phyloP scores from a whole-genome alignment of 1,140 invertebrate species.

The Pogonus chalceus region DNA sequence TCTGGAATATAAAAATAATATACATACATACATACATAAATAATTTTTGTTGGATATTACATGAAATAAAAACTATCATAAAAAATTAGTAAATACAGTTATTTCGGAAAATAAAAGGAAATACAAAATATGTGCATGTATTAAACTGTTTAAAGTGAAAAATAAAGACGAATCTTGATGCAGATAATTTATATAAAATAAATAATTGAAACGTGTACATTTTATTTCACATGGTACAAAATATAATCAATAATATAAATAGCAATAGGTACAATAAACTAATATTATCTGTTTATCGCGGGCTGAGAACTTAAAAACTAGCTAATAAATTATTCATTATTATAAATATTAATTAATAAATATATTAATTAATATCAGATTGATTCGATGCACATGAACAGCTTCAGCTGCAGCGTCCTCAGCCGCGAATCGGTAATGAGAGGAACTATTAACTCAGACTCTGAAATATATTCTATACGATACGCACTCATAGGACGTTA shows the following conservation, averaged over 20 bases:
- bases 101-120: too few relatives aligned
- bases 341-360: conserved; percentile 11
- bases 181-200: conserved; percentile 32
- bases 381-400: too few relatives aligned
- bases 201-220: conserved; percentile 30
- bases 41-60: too few relatives aligned
- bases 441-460: conserved; percentile 4
- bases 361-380: too few relatives aligned
- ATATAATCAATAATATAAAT: conserved; percentile 33
- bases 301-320: conserved; percentile 23
- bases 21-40: too few relatives aligned
- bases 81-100: too few relatives aligned
- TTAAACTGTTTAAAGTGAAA: too few relatives aligned
- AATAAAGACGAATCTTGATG: conserved; percentile 10
- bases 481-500: not conserved
- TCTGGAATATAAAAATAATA: too few relatives aligned
- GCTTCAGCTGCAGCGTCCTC: too few relatives aligned
- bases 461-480: conserved; percentile 2
- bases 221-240: conserved; percentile 31
- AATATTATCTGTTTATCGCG: conserved; percentile 18
- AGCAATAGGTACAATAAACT: conserved; percentile 20
- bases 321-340: conserved; percentile 15
- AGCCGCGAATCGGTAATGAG: not conserved
- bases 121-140: too few relatives aligned
- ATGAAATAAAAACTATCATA: too few relatives aligned